Conservation (phyloP, 2,797 vertebrate genomes). For the Mycteria americana region DNA sequence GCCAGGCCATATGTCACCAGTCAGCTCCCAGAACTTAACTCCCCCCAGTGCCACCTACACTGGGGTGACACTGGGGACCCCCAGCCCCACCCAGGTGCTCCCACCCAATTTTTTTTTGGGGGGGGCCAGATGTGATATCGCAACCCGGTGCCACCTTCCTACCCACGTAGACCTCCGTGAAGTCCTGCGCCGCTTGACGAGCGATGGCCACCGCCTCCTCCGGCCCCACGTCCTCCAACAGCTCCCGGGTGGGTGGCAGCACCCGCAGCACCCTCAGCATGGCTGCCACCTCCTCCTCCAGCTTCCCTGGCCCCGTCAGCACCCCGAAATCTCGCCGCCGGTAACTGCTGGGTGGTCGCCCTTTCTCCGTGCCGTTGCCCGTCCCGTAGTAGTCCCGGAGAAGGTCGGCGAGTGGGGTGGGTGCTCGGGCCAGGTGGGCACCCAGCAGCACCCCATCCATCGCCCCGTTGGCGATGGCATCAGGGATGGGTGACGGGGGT, state of each 20-base stretch:
- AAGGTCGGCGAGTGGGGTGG: conserved; percentile 66
- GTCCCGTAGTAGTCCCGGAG: conserved; percentile 79
- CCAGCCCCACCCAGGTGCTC: not conserved
- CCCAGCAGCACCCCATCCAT: conserved; percentile 87
- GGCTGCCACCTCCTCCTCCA: conserved; percentile 73
- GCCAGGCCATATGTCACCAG: fast-evolving
- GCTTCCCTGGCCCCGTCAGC: conserved; percentile 45
- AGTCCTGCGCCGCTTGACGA: conserved; percentile 46
- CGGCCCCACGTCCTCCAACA: conserved; percentile 56
- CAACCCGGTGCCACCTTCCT: not conserved
- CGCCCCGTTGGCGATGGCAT: conserved; percentile 83
- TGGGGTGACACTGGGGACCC: not conserved
- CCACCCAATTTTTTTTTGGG: not conserved
- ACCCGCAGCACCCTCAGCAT: conserved; percentile 72
- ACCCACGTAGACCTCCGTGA: conserved; percentile 83
- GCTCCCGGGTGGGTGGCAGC: conserved; percentile 24
- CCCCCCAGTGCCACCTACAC: not conserved
- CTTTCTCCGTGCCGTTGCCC: not conserved
- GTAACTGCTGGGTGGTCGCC: conserved; percentile 58
- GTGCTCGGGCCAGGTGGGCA: conserved; percentile 39
- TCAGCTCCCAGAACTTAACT: not conserved
- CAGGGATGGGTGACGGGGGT: conserved; percentile 68
- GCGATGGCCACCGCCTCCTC: conserved; percentile 54
- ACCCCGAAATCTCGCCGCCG: conserved; percentile 75
- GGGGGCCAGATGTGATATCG: too few relatives aligned